Conservation (phyloP, 2,113 vertebrate genomes). For the Rhinichthys klamathensis region DNA sequence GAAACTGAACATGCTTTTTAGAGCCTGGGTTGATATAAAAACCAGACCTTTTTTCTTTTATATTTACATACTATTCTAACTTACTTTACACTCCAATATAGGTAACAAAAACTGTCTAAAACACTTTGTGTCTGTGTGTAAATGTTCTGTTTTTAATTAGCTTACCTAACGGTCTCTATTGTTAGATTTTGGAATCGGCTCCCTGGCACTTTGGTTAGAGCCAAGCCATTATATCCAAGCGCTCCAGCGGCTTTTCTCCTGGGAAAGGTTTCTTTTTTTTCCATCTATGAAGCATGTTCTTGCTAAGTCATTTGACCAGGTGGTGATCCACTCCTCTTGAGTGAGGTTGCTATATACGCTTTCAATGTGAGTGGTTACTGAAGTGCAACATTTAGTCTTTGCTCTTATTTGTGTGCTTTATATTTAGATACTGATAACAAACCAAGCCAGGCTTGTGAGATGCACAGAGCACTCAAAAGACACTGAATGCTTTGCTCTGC, state of each 20-base stretch:
- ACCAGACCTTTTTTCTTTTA: background rate
- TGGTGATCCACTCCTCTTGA: background rate
- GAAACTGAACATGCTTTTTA: background rate
- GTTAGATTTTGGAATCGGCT: slow-evolving; percentile 35
- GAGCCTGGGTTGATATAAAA: background rate
- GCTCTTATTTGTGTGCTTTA: background rate
- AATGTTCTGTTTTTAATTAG: slow-evolving; percentile 52
- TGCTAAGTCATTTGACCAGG: slow-evolving; percentile 2
- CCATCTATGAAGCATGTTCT: slow-evolving; percentile 24
- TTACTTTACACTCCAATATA: background rate
- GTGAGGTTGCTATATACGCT: background rate
- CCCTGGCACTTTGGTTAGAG: slow-evolving; percentile 22
- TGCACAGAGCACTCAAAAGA: background rate
- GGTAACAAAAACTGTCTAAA: background rate
- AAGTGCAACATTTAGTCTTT: background rate
- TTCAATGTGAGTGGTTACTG: background rate
- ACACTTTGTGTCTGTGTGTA: slow-evolving; percentile 32
- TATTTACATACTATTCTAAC: background rate
- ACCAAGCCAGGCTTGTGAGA: background rate
- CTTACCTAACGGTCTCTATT: slow-evolving; percentile 46
- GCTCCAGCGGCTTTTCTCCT: slow-evolving; percentile 34
- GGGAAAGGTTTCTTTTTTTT: slow-evolving; percentile 25
- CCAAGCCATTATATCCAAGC: slow-evolving; percentile 36
- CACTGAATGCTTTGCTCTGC: background rate
- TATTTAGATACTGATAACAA: background rate